phyloP scores from a whole-genome alignment of 2,113 vertebrate genomes.

The Drymodes brunneopygia region DNA sequence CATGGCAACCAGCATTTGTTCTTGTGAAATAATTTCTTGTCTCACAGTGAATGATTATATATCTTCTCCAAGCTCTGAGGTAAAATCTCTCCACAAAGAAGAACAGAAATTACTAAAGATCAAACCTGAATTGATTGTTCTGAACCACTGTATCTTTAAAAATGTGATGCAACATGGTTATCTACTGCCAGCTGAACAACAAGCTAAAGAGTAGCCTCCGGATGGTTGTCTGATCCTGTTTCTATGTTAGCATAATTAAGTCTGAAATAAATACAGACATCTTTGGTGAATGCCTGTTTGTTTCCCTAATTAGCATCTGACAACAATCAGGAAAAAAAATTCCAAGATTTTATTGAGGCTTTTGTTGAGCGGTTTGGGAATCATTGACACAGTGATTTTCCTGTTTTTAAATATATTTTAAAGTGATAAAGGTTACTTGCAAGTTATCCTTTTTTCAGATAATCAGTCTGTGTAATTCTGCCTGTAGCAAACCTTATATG shows the following conservation, averaged over 20 bases:
- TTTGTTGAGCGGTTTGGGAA: neutral
- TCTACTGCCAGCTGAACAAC: neutral
- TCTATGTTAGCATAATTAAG: neutral
- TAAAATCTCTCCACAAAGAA: neutral
- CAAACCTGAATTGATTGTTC: neutral
- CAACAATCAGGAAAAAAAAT: neutral
- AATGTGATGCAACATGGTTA: neutral
- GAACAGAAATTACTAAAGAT: neutral
- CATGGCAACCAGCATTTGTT: constrained; percentile 59
- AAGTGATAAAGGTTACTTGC: neutral
- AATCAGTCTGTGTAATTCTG: neutral
- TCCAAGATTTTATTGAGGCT: neutral
- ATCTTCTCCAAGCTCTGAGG: neutral
- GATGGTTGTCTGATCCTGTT: neutral
- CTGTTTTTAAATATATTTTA: neutral
- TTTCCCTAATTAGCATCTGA: neutral
- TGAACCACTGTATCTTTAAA: neutral
- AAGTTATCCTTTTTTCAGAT: neutral
- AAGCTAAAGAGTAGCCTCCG: neutral
- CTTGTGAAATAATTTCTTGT: constrained; percentile 59
- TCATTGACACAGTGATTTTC: neutral
- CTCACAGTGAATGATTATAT: constrained; percentile 8
- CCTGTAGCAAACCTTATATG: neutral
- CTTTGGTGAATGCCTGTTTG: neutral
- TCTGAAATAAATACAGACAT: neutral